Percentiles rank a stretch among this genome's conserved stretches.
Conservation (phyloP, 2,888 invertebrate species). For the Yponomeuta cagnagella region DNA sequence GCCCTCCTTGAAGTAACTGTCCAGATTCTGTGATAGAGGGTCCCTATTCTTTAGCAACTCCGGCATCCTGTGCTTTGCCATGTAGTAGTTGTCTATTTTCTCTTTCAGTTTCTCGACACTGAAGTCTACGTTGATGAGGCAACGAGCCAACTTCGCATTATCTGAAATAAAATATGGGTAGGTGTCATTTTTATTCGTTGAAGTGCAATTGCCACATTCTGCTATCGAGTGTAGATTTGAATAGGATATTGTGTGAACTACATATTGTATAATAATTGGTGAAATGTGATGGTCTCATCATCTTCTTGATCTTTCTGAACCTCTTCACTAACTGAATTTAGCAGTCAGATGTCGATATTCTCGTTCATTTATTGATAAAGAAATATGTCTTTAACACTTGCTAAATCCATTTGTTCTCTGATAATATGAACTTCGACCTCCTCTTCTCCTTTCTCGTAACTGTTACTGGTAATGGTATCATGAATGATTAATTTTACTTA, state of each 20-base stretch:
- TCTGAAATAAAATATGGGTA: slow-evolving; percentile 25
- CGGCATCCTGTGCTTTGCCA: slow-evolving; percentile 26
- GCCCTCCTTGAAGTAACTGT: slow-evolving; percentile 22
- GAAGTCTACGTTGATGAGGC: slow-evolving; percentile 29
- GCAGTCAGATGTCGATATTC: no score
- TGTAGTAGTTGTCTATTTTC: slow-evolving; percentile 35
- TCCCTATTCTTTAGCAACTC: slow-evolving; percentile 27
- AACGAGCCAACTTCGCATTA: slow-evolving; percentile 30
- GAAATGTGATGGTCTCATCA: no score
- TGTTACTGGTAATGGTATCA: background rate
- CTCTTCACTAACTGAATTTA: no score
- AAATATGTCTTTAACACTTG: no score
- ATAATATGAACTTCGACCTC: background rate
- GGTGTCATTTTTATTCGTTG: no score
- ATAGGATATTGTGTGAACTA: no score
- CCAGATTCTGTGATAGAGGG: slow-evolving; percentile 16
- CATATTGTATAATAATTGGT: no score
- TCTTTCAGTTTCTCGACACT: slow-evolving; percentile 33
- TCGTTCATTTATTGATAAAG: no score
- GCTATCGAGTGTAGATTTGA: no score
- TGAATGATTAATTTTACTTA: background rate
- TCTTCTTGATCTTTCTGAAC: no score
- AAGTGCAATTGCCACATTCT: no score
- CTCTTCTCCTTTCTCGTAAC: background rate
- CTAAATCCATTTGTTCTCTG: no score